Evolutionary conservation across 2,113 vertebrate species (phyloP).

Genomic region (Chrysemys picta): DNA sequence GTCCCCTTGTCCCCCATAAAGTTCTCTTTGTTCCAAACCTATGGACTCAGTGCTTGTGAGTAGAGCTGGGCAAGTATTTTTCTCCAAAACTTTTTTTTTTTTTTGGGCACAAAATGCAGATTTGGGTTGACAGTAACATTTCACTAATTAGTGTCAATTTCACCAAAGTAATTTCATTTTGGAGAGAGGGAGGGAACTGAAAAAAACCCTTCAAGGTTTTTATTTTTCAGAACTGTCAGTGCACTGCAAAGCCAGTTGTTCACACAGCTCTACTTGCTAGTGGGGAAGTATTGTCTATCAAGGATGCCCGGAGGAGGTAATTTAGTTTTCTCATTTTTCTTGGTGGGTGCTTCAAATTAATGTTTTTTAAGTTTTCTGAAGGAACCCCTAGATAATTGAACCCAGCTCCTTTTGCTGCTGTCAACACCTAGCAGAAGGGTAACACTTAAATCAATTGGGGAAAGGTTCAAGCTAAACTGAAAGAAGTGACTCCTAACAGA

Average conservation of each 20-base stretch:
- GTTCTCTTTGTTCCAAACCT: too few species aligned
- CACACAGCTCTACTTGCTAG: background rate
- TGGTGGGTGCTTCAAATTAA: background rate
- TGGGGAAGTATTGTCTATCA: background rate
- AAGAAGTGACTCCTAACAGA: background rate
- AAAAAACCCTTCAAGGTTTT: background rate
- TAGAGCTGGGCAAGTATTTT: too few species aligned
- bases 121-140: too few species aligned
- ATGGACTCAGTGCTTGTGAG: too few species aligned
- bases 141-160: too few species aligned
- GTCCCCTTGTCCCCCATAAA: too few species aligned
- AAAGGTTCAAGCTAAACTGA: background rate
- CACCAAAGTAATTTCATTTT: too few species aligned
- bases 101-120: too few species aligned
- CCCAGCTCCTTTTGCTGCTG: background rate
- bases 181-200: too few species aligned
- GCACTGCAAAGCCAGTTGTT: background rate
- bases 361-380: background rate
- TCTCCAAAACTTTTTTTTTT: too few species aligned
- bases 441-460: background rate
- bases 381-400: background rate
- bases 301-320: background rate
- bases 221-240: background rate
- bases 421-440: background rate
- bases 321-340: background rate